Percentiles rank a stretch among this genome's conserved stretches.
These are phyloP conservation scores for Pseudomyrmex concolor DNA, from an alignment of 1,140 invertebrate species.

Conservation along the genomic window DNA sequence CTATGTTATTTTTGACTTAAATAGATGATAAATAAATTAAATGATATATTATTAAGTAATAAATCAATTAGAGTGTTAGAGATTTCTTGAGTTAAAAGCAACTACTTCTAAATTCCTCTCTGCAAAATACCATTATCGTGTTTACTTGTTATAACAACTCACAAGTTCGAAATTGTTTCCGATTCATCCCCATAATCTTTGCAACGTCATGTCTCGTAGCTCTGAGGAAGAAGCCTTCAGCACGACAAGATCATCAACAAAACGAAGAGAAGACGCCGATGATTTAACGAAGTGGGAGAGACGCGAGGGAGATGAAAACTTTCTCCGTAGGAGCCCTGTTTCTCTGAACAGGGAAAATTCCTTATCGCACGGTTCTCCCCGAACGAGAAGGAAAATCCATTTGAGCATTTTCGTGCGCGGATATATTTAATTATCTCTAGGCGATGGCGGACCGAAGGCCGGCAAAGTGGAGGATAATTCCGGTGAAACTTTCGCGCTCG, in stretches of 20 bases:
- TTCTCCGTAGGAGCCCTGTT: conserved; percentile 26
- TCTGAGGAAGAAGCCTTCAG: background rate
- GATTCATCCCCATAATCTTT: background rate
- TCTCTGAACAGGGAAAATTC: conserved; percentile 68
- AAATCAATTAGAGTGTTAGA: background rate
- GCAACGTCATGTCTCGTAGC: background rate
- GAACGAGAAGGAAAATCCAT: conserved; percentile 73
- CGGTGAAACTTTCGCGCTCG: conserved; percentile 74
- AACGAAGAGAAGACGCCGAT: background rate
- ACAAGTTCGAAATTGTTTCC: conserved; percentile 2
- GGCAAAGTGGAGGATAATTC: conserved; percentile 73
- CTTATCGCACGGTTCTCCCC: conserved; percentile 67
- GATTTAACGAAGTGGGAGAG: conserved; percentile 18
- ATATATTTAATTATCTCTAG: conserved; percentile 82
- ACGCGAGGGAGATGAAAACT: conserved; percentile 4
- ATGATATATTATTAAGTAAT: background rate
- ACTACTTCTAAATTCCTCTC: background rate
- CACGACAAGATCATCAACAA: conserved; percentile 37
- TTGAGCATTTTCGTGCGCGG: conserved; percentile 77
- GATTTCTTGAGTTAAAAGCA: background rate
- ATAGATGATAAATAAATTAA: background rate
- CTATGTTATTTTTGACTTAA: background rate
- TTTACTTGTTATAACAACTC: background rate
- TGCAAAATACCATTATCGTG: background rate
- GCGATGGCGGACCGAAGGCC: conserved; percentile 44